phyloP scores from a whole-genome alignment of 2,888 invertebrate species.

The Drosophila kokeensis region DNA sequence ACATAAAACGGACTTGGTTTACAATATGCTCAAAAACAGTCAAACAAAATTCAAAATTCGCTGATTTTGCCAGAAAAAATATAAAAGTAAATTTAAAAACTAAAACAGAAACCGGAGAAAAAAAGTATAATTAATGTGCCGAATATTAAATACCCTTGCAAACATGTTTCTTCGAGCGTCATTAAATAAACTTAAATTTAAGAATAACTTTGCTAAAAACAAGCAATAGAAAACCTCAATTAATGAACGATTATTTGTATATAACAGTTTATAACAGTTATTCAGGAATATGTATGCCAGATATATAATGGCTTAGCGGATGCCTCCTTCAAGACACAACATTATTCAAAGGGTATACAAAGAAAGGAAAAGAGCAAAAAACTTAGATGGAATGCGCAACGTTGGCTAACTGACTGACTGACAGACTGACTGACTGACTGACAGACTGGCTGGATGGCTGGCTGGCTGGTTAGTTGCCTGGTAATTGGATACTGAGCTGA shows the following conservation, averaged over 20 bases:
- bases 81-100: conserved; percentile 7
- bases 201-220: not conserved
- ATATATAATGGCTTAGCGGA: not conserved
- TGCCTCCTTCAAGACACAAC: not conserved
- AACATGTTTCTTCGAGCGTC: not conserved
- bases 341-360: not conserved
- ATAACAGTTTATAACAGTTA: not conserved
- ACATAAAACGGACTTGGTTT: conserved; percentile 79
- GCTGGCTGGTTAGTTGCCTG: conserved; percentile 12
- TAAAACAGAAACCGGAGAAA: conserved; percentile 6
- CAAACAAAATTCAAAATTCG: conserved; percentile 35
- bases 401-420: conserved; percentile 5
- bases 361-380: conserved; percentile 7
- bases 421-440: not conserved
- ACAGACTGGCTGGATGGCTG: not conserved
- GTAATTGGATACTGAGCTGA: conserved; percentile 50
- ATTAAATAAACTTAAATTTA: not conserved
- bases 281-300: not conserved
- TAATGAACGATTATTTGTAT: not conserved
- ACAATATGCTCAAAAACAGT: conserved; percentile 59
- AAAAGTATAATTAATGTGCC: not conserved
- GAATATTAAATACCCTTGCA: conserved; percentile 16
- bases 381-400: conserved; percentile 50
- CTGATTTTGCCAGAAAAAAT: conserved; percentile 46
- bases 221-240: not conserved